Base-by-base conservation (phyloP, 2,113 vertebrate genomes). In the Coturnix japonica region DNA sequence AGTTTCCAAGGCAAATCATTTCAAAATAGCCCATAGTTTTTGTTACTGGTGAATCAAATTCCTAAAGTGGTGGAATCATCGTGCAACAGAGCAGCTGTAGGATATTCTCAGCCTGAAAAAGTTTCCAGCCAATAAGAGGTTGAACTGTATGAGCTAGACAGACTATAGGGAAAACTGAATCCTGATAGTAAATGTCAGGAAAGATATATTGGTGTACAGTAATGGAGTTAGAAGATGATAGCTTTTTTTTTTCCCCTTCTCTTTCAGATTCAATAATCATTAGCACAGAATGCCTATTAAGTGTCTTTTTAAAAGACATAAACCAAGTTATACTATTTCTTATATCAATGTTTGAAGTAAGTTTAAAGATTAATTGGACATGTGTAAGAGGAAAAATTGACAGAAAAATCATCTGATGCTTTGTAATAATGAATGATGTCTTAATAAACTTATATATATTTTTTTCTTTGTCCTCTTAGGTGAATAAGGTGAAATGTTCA, bases 111-210 rank as follows among this genome's bases (percentile, higher is more conserved):
- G 70, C 66, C 76, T 81, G 67, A 85, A 63, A 89, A 89, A 86
- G 35, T n/a, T 92, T 56, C 76, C 59, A 84, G 76, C 70, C 84
- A 83, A 41, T 79, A 71, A 63, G 31, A 93, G 77, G 66, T 59
- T 95, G 92, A 90, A 83, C 79, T 90, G 75, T 70, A 46, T 69
- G 35, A 88, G 73, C 86, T 78, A 73, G 73, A 54, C 35, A 95
- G 89, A 91, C 86, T 30, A 12, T 81, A 93, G 91, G 74, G 73
- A 87, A 93, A 93, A 95, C 71, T 94, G 86, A 89, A 44, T 87
- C 88, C 80, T 91, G 73, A 87, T 88, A 95, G 75, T 93, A 96
- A 96, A 94, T 85, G 91, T 93, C 90, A 89, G 75, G 72, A 77
- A 89, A 85, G 63, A 81, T 91, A 71, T 51, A 87, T 76, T 92